Percentiles rank a stretch among this genome's conserved stretches.
Evolutionary conservation across 2,888 invertebrate genomes (phyloP).

Genomic region (Uropetala carovei): DNA sequence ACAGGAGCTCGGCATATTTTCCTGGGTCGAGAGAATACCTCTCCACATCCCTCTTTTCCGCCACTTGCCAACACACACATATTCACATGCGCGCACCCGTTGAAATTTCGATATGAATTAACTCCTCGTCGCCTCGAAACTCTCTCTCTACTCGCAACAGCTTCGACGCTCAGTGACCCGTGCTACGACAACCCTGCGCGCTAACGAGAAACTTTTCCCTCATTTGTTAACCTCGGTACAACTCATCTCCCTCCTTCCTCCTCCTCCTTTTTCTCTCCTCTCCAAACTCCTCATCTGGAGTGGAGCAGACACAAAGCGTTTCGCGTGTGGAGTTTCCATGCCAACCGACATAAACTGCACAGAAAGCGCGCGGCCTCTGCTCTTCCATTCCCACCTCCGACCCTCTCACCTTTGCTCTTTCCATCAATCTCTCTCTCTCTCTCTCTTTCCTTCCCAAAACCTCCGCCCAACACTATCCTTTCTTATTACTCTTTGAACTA

Average conservation of each 20-base stretch:
- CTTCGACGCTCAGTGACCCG: slow-evolving; percentile 55
- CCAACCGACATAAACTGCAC: slow-evolving; percentile 40
- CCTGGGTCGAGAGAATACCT: neutral
- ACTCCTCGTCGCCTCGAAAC: slow-evolving; percentile 9
- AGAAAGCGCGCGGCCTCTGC: neutral
- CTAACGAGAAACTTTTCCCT: slow-evolving; percentile 62
- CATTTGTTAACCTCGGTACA: slow-evolving; percentile 52
- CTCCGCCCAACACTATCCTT: neutral
- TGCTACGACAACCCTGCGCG: slow-evolving; percentile 34
- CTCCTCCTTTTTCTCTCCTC: neutral
- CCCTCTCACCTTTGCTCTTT: neutral
- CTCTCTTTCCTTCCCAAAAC: neutral
- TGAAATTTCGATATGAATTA: slow-evolving; percentile 24
- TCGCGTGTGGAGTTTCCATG: slow-evolving; percentile 52
- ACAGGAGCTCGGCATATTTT: neutral
- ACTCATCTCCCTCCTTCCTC: slow-evolving; percentile 23
- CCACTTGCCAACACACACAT: neutral
- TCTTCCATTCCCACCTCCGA: neutral
- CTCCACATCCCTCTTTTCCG: neutral
- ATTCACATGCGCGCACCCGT: neutral
- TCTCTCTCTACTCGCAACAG: neutral
- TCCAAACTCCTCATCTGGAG: slow-evolving; percentile 43
- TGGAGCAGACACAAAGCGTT: slow-evolving; percentile 33
- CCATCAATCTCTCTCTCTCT: neutral
- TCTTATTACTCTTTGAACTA: neutral